Conservation (phyloP, 2,113 vertebrate species). For the Gymnorhina tibicen region DNA sequence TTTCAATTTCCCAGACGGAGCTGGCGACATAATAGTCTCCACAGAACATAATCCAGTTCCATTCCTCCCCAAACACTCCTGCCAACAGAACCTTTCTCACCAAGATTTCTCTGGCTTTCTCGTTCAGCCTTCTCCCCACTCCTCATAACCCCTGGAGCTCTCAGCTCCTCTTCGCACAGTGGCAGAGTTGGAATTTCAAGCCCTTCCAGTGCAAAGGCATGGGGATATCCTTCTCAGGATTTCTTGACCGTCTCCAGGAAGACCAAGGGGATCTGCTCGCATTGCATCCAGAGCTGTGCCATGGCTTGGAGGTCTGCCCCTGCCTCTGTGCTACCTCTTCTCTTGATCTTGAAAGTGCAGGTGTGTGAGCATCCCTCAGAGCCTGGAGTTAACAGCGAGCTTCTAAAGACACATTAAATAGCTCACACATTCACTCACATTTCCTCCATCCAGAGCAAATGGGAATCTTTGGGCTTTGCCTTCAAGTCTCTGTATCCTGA, state of each 20-base stretch:
- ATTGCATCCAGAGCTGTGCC: fast-evolving
- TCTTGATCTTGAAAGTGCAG: neutral
- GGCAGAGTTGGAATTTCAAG: neutral
- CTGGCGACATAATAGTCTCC: neutral
- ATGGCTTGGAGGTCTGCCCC: fast-evolving
- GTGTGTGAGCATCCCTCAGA: neutral
- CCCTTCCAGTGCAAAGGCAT: neutral
- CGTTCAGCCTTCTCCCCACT: neutral
- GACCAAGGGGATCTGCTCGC: neutral
- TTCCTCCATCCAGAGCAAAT: neutral
- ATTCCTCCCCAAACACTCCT: neutral
- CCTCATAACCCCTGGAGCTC: neutral
- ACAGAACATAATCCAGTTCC: neutral
- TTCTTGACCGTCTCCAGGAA: neutral
- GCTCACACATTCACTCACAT: neutral
- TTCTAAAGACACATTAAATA: neutral
- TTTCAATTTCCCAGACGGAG: neutral
- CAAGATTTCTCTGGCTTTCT: neutral
- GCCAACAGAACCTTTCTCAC: neutral
- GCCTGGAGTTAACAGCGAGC: neutral
- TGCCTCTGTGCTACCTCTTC: neutral
- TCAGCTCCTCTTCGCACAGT: neutral
- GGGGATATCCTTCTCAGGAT: neutral
- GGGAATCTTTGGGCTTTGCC: neutral
- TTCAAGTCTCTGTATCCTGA: neutral